phyloP scores from a whole-genome alignment of 2,113 vertebrate species.

The Amblyopsis rosae region DNA sequence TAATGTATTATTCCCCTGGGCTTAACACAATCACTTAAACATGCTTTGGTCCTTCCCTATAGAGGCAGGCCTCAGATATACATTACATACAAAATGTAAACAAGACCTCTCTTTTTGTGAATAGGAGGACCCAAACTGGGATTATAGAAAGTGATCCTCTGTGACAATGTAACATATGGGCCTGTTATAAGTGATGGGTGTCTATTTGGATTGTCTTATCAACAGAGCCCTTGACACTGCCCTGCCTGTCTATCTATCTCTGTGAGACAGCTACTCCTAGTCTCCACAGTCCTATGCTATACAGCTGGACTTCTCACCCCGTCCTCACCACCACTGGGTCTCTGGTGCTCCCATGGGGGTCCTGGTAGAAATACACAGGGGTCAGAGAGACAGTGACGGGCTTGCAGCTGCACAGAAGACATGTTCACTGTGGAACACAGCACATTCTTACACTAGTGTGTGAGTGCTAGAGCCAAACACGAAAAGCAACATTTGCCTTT shows the following conservation, averaged over 20 bases:
- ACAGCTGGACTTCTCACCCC: too few species aligned
- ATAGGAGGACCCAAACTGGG: background rate
- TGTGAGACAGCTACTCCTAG: background rate
- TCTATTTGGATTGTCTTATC: background rate
- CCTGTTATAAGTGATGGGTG: conserved; percentile 4
- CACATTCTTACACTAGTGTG: too few species aligned
- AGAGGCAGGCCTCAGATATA: background rate
- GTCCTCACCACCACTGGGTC: conserved; percentile 3
- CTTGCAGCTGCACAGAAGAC: conserved; percentile 33
- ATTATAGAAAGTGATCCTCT: background rate
- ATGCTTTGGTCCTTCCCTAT: background rate
- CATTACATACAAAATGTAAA: background rate
- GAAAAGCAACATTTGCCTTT: conserved; percentile 27
- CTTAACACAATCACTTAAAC: background rate
- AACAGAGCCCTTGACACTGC: background rate
- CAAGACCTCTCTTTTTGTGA: too few species aligned
- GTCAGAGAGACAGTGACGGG: conserved; percentile 3
- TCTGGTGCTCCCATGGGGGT: conserved; percentile 15
- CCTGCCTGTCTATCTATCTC: conserved; percentile 9
- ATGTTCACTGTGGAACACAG: too few species aligned
- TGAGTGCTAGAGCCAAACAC: conserved; percentile 25
- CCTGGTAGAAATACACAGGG: conserved; percentile 1
- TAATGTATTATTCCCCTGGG: background rate
- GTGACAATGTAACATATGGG: conserved; percentile 1
- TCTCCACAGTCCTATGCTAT: background rate